Conservation (phyloP, 2,797 vertebrate species). For the Distichodus sexfasciatus region DNA sequence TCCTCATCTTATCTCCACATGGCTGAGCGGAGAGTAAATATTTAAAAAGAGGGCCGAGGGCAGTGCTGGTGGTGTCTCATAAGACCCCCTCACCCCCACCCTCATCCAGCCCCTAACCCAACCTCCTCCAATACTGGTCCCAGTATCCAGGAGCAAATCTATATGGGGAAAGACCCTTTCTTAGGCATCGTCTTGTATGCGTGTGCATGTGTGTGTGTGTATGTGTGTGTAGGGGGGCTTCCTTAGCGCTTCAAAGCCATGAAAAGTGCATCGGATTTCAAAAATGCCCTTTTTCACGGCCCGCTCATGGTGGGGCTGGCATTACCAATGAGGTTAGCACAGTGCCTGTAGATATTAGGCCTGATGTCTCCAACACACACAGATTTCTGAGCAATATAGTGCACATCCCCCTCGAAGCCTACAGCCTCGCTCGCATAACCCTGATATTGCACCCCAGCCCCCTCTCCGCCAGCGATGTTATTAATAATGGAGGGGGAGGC, state of each 20-base stretch:
- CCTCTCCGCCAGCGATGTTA: constrained; percentile 63
- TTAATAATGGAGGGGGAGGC: constrained; percentile 73
- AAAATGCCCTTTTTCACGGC: constrained; percentile 20
- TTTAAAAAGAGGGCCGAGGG: constrained; percentile 45
- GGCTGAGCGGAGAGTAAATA: constrained; percentile 51
- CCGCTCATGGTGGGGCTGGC: constrained; percentile 19
- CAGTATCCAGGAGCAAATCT: constrained; percentile 19
- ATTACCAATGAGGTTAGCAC: constrained; percentile 23
- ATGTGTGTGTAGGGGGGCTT: constrained; percentile 9
- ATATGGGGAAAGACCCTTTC: constrained; percentile 22
- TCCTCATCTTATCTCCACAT: constrained; percentile 41
- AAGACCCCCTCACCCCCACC: constrained; percentile 6
- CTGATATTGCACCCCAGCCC: constrained; percentile 55
- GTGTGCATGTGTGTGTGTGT: constrained; percentile 3
- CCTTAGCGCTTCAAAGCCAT: constrained; percentile 30
- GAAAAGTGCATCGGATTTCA: constrained; percentile 31
- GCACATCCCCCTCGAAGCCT: constrained; percentile 40
- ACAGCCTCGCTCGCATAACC: constrained; percentile 40
- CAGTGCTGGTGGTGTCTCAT: constrained; percentile 34
- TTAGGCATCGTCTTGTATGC: constrained; percentile 17
- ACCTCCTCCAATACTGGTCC: too few relatives aligned
- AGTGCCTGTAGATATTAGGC: constrained; percentile 37
- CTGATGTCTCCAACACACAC: constrained; percentile 40
- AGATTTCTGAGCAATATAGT: constrained; percentile 42
- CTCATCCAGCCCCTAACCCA: too few relatives aligned